These are phyloP conservation scores for Sanderia malayensis DNA, from an alignment of 30 jellyfish, hydroid and myxozoan genomes.

Conservation along the genomic window DNA sequence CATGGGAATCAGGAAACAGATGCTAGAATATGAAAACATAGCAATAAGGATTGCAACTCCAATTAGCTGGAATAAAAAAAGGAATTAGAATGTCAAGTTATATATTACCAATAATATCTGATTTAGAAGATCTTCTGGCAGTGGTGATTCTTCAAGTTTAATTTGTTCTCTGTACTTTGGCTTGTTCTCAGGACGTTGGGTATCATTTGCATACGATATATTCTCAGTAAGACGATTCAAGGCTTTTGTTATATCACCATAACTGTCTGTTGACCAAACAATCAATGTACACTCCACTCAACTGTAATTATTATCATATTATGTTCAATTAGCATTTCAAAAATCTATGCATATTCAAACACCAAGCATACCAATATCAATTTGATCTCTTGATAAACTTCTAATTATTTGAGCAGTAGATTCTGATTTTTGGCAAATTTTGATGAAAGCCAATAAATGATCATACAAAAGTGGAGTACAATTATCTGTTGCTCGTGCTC, in stretches of 20 bases:
- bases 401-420: conserved; percentile 86
- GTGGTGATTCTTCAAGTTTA: conserved; percentile 66
- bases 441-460: conserved; percentile 55
- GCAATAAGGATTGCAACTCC: not conserved
- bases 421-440: conserved; percentile 68
- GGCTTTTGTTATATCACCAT: conserved; percentile 79
- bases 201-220: conserved; percentile 41
- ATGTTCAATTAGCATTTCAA: too few species aligned
- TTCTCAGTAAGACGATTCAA: conserved; percentile 79
- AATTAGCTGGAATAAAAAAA: too few species aligned
- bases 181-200: conserved; percentile 19
- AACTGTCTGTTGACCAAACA: too few species aligned
- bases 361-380: conserved; percentile 45
- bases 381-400: conserved; percentile 72
- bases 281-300: too few species aligned
- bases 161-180: conserved; percentile 58
- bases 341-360: too few species aligned
- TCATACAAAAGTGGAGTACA: conserved; percentile 64
- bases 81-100: too few species aligned
- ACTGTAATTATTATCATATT: too few species aligned
- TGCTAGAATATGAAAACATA: conserved; percentile 17
- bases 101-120: conserved; percentile 60
- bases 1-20: conserved; percentile 91
- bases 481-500: conserved; percentile 73
- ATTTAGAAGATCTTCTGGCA: conserved; percentile 79